These are phyloP conservation scores for Ormyrus labotus DNA, from an alignment of 2,888 invertebrate genomes.

Conservation along the genomic window DNA sequence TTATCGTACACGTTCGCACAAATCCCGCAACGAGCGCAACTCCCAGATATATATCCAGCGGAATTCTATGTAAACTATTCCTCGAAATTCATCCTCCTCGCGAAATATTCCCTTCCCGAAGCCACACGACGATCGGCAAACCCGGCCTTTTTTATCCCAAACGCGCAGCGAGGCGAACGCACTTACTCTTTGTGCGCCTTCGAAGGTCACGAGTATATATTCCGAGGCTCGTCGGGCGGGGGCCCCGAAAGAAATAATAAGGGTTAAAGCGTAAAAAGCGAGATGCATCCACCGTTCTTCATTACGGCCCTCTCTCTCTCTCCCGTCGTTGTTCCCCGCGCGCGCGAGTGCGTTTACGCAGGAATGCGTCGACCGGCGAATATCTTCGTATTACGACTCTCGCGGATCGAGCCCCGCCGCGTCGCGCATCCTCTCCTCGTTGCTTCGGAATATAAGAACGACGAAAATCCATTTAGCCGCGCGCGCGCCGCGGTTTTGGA, in stretches of 20 bases:
- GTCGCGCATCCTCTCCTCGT: too few relatives aligned
- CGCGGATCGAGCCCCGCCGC: too few relatives aligned
- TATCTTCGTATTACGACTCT: slow-evolving; percentile 18
- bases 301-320: slow-evolving; percentile 14
- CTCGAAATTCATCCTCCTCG: too few relatives aligned
- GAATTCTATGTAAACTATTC: too few relatives aligned
- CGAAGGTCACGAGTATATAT: background rate
- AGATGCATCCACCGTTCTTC: slow-evolving; percentile 17
- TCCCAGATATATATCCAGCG: too few relatives aligned
- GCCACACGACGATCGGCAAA: too few relatives aligned
- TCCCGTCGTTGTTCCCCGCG: background rate
- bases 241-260: slow-evolving; percentile 26
- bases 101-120: too few relatives aligned
- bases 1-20: too few relatives aligned
- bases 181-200: background rate
- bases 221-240: slow-evolving; percentile 1
- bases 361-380: slow-evolving; percentile 39
- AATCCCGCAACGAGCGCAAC: too few relatives aligned
- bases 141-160: slow-evolving; percentile 30
- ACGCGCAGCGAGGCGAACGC: background rate
- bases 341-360: slow-evolving; percentile 19
- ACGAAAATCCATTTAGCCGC: slow-evolving; percentile 41
- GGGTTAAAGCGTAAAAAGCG: slow-evolving; percentile 20
- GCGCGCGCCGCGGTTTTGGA: background rate
- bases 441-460: slow-evolving; percentile 18